These are phyloP conservation scores for Listrodromus nycthemerus DNA, from an alignment of 2,888 invertebrate genomes.

Conservation along the genomic window DNA sequence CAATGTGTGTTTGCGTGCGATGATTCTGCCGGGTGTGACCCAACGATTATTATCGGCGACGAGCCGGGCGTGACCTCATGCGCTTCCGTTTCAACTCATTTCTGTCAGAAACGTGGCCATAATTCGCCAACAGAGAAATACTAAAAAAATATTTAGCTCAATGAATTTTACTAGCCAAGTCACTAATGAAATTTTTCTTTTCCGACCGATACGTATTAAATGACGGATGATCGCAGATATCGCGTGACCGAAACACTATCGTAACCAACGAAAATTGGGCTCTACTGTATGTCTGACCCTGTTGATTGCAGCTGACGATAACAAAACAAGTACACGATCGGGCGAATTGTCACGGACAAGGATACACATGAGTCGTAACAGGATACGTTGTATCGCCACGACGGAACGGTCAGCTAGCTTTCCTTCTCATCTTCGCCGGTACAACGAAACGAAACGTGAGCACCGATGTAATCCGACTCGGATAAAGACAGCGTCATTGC, in stretches of 20 bases:
- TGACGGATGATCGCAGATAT: neutral
- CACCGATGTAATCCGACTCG: conserved; percentile 57
- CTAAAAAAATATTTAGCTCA: neutral
- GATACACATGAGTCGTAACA: conserved; percentile 44
- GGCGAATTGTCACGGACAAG: conserved; percentile 2
- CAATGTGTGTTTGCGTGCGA: conserved; percentile 30
- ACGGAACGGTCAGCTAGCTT: conserved; percentile 23
- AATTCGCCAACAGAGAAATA: neutral
- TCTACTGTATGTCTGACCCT: neutral
- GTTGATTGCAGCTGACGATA: neutral
- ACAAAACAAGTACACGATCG: conserved; percentile 9
- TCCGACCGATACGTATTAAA: neutral
- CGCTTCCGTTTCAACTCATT: conserved; percentile 71
- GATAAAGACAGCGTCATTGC: conserved; percentile 22
- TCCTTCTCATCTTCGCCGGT: conserved; percentile 27
- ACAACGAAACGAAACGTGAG: conserved; percentile 52
- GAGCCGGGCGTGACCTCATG: conserved; percentile 73
- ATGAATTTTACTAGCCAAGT: neutral
- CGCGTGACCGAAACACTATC: neutral
- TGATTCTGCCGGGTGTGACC: conserved; percentile 50
- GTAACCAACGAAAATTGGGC: neutral
- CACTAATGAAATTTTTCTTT: neutral
- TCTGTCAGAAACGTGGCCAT: neutral
- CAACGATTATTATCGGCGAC: conserved; percentile 51
- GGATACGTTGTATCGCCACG: conserved; percentile 50